A percentile compares a stretch with the other conserved stretches of the same genome.
phyloP scores from a whole-genome alignment of 1,140 invertebrate genomes.

The Orchesella cincta region DNA sequence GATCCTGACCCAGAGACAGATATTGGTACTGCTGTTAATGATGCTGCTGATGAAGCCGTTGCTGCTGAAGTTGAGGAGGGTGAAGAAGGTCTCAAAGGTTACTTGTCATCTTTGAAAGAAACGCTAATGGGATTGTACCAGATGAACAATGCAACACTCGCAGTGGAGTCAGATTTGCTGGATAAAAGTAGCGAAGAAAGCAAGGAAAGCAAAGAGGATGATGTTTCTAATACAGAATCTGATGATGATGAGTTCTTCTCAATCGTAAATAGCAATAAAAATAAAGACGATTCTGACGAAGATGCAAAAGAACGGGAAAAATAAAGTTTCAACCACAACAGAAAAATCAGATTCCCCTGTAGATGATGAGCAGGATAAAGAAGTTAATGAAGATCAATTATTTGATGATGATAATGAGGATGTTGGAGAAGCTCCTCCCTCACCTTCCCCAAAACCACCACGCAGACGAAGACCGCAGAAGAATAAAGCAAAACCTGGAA shows the following conservation, averaged over 20 bases:
- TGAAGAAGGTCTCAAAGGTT: conserved; percentile 3
- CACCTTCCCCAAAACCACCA: neutral
- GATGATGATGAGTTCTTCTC: conserved; percentile 22
- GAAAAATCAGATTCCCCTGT: neutral
- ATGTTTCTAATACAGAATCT: neutral
- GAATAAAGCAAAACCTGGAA: conserved; percentile 1
- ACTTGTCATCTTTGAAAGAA: conserved; percentile 13
- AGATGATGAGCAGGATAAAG: neutral
- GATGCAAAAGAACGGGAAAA: conserved; percentile 19
- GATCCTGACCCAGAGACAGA: neutral
- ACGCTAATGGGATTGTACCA: conserved; percentile 22
- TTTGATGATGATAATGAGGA: conserved; percentile 19
- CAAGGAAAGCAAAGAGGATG: conserved; percentile 24
- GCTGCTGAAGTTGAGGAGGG: too few species aligned
- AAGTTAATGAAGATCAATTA: neutral
- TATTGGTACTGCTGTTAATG: neutral
- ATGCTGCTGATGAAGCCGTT: too few species aligned
- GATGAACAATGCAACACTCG: conserved; percentile 34
- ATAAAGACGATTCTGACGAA: neutral
- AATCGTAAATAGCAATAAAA: neutral
- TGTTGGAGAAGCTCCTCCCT: neutral
- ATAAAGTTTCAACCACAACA: neutral
- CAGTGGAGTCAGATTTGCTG: conserved; percentile 9
- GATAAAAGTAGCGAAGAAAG: conserved; percentile 25
- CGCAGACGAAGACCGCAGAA: neutral